Base-by-base conservation (phyloP, 2,888 invertebrate genomes). In the Cryptocephalus primarius region DNA sequence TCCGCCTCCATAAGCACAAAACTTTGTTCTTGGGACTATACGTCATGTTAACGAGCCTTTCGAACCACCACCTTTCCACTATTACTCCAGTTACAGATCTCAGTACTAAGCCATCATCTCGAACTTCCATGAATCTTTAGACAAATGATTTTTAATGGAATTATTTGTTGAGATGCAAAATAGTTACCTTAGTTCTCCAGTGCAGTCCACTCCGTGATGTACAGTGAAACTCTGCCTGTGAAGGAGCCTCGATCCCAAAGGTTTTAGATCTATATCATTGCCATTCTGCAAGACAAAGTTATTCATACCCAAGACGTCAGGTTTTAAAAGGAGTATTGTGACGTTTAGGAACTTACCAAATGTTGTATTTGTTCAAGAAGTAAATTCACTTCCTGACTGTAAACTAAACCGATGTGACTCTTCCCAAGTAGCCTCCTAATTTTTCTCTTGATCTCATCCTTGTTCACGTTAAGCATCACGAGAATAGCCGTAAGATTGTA, bases 141-240 rank as follows among this genome's bases (percentile, higher is more conserved):
- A 36, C 8, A 32, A 39, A 44, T 13, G 8, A 14, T 22, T 9
- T 14, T 33, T 10, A 11, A 41, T 12, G 10, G 12, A 22, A 22
- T 13, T 39, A 2, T 2, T 39, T n/a, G 9, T 39, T 39, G 3
- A 39, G 9, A 39, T 9, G 8, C 2, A 11, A n/a, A 32, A 11
- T 32, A 42, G 32, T 45, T 39, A 58, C 47, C 90, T 77, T 55
- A 92, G 72, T 47, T 88, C 87, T 2, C 96, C 96, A 34, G 83
- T 82, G 32, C 92, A 85, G 73, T 96, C 95, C n/a, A 83, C 80
- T 4, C 93, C 95, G 53, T 90, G 88, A 72, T 97, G 95, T 32
- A 99, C 97, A 1, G 96, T 95, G 74, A 99, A 99, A 54, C 94
- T 92, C 65, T 96, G 95, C 44, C 97, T 85, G 65, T 97, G 94